Base-by-base conservation (phyloP, 2,888 invertebrate genomes). In the Ochropacha duplaris region DNA sequence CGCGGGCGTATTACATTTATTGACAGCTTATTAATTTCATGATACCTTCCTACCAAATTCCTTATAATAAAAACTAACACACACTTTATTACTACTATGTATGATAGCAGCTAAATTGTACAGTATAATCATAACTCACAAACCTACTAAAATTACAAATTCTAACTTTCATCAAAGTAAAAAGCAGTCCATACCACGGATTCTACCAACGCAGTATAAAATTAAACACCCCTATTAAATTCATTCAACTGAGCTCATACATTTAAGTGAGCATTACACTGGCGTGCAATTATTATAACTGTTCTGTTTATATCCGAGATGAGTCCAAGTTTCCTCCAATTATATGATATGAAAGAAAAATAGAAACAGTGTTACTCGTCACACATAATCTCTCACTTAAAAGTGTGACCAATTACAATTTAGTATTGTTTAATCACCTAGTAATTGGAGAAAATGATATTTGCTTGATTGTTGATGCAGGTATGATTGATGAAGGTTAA, bases 221-320 rank as follows among this genome's bases (percentile, higher is more conserved):
- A 44, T 19, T 19, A 44, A 44, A 44, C 44, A 19, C 44, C 44
- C 44, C 44, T 44, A 44, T 44, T 44, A 44, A 44, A 44, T 44
- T 44, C 44, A 44, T 44, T 44, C 44, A 44, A 44, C 44, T 44
- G 44, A 19, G 44, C 19, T 44, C 19, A 19, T 44, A 16, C 44
- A 44, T 44, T 44, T 16, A 44, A 44, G 16, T 44, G 39, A 44
- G 39, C 39, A 16, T 44, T 44, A 44, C 44, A 44, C 44, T 44
- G 44, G 39, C 49, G n/a, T 12, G 54, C 51, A 39, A 56, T 59
- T 56, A 59, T 50, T 56, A 28, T 54, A 54, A 59, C 59, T 44
- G 54, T 59, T 59, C 56, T 56, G 54, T 59, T 56, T 56, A 44
- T 19, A 19, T 19, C 44, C 19, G 4, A 44, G 44, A 44, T 44